These are phyloP conservation scores for Acanthosepion pharaonis DNA, from an alignment of 2,888 invertebrate species.

Conservation along the genomic window DNA sequence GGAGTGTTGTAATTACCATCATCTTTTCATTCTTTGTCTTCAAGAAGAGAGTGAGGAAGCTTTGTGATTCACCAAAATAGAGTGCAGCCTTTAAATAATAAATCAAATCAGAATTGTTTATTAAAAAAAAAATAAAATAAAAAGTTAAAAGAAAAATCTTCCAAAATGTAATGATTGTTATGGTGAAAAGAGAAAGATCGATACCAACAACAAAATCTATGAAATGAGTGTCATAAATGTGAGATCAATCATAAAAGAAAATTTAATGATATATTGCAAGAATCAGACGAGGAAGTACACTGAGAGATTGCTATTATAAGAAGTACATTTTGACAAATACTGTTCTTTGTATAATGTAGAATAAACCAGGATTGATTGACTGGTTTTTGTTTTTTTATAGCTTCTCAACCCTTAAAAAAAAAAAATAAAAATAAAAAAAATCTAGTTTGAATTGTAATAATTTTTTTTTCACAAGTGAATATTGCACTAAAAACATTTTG, in stretches of 20 bases:
- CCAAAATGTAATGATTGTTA: not conserved
- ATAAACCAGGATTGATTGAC: no score
- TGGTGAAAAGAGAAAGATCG: not conserved
- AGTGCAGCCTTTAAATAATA: not conserved
- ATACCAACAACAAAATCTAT: not conserved
- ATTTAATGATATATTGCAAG: not conserved
- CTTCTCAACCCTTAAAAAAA: no score
- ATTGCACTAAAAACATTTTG: no score
- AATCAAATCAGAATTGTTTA: not conserved
- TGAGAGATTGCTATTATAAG: no score
- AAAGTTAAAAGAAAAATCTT: not conserved
- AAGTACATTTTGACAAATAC: no score
- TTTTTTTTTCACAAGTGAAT: no score
- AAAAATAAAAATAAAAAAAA: no score
- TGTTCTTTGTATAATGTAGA: no score
- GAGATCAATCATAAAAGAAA: not conserved
- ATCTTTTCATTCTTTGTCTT: not conserved
- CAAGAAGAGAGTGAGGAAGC: not conserved
- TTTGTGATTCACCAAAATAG: not conserved
- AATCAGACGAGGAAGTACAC: no score
- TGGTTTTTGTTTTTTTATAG: no score
- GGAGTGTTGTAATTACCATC: not conserved
- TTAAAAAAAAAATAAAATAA: not conserved
- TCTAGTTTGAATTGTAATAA: no score
- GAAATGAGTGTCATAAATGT: not conserved